Conservation (phyloP, 2,888 invertebrate species). For the Tachina grossa region DNA sequence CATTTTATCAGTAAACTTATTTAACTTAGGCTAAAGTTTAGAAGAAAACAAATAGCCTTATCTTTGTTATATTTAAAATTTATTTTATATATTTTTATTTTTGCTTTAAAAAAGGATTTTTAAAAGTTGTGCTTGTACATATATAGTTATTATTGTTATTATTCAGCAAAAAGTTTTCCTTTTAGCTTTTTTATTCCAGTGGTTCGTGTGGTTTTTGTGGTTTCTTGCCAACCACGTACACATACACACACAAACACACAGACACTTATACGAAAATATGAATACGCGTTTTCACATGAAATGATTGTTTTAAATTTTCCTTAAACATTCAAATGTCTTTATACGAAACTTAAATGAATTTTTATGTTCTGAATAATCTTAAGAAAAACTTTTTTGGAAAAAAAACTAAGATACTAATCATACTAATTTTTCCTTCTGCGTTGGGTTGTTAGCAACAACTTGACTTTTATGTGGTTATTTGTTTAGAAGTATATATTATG, state of each 20-base stretch:
- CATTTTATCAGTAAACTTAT: too few species aligned
- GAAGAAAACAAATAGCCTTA: too few species aligned
- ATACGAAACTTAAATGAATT: constrained; percentile 6
- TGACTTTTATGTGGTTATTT: constrained; percentile 54
- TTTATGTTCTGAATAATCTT: constrained; percentile 20
- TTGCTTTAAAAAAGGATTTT: not conserved
- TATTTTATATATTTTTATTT: not conserved
- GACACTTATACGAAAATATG: not conserved
- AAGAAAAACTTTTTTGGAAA: constrained; percentile 29
- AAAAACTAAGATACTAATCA: constrained; percentile 60
- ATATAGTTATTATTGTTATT: not conserved
- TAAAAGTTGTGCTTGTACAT: not conserved
- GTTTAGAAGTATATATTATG: not conserved
- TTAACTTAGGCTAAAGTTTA: too few species aligned
- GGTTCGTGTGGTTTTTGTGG: constrained; percentile 43
- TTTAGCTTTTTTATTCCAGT: constrained; percentile 9
- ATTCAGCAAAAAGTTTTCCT: constrained; percentile 16
- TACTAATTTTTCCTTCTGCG: constrained; percentile 46
- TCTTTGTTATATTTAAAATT: not conserved
- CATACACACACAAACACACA: not conserved
- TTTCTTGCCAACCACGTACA: not conserved
- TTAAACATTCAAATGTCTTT: constrained; percentile 1
- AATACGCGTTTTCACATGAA: not conserved
- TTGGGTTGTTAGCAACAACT: constrained; percentile 29
- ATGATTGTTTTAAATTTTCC: constrained; percentile 34